Base-by-base conservation (phyloP, 2,797 vertebrate species). In the Muraenolepis orangiensis region DNA sequence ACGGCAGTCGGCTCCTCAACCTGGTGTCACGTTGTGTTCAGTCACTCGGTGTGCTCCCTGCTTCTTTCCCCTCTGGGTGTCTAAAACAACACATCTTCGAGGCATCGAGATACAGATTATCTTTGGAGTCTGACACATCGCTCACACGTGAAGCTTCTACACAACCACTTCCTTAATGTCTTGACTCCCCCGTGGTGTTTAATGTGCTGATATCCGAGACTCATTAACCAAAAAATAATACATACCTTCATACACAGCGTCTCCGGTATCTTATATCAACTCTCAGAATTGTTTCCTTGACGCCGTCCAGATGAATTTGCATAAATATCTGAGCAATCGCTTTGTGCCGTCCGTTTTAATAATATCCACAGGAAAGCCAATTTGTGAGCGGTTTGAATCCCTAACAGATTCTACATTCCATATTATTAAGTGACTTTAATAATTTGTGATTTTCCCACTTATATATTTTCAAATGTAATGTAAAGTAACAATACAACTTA, bases 241-340 rank as follows among this genome's bases (percentile, higher is more conserved):
- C 7, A n/a, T 51, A n/a, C 18, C 40, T 51, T n/a, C 51, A 61
- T 61, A 8, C 23, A 23, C 51, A 23, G 51, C 10, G 11, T 23
- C 51, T 23, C 6, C 51, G 23, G 7, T 23, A 61, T 61, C n/a
- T 61, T 12, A 51, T 20, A 5, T 51, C 18, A 18, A 51, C 18
- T n/a, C 13, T 51, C 6, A n/a, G 6, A 75, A 70, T 76, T 74
- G n/a, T 74, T 78, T 23, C 28, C 57, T 36, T 72, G 71, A 79
- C 57, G 31, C 64, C 18, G 29, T 31, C 42, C 30, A 23, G 28
- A 61, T 57, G 30, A 7, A 71, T 57, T 34, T 23, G 42, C n/a
- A 31, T 72, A 5, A 30, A 61, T 38, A 30, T 72, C 12, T 57
- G 75, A 57, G 71, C 69, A 68, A 69, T 32, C 4, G 71, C 4